Base-by-base conservation (phyloP, 2,113 vertebrate genomes). In the Corynorhinus townsendii region DNA sequence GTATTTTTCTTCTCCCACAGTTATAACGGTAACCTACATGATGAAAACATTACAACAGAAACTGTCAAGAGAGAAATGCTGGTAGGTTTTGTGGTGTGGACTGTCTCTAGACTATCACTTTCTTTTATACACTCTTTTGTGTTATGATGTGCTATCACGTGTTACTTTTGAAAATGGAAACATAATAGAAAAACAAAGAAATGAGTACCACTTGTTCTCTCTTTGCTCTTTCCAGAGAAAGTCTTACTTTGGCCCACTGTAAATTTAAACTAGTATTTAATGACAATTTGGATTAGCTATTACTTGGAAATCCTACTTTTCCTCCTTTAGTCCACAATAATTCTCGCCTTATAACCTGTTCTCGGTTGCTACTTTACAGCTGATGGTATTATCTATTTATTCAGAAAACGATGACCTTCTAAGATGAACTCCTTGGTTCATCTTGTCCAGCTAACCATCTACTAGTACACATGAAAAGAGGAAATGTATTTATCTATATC, bases 391-490 rank as follows among this genome's bases (percentile, higher is more conserved):
- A 47, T 73, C 35, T 56, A 69, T 20, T 54, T 91, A 91, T 40
- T 95, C 80, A 95, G 81, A 91, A 95, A 77, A 95, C 24, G n/a
- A 79, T 59, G 33, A 72, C 33, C 20, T 86, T 73, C 62, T 56
- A 76, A 33, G 19, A 68, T 68, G 33, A 93, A 75, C 33, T 69
- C 24, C 5, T 7, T 82, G 28, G 30, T 69, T 87, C 26, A 93
- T 43, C 77, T 64, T 30, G 20, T 91, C 77, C 91, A 64, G 62
- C 62, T 54, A 80, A 17, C 20, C 47, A 84, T 17, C 20, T 40
- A 2, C 49, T 11, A 56, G 54, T 92, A 8, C 47, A 54, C 8
- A 81, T 81, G 81, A 45, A 66, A 81, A 90, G 30, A 90, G 47
- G 86, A 90, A 86, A 62, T 10, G 30, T 45, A 22, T 30, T 90